These are phyloP conservation scores for Megathymus violae DNA, from an alignment of 1,140 invertebrate genomes.

Conservation along the genomic window DNA sequence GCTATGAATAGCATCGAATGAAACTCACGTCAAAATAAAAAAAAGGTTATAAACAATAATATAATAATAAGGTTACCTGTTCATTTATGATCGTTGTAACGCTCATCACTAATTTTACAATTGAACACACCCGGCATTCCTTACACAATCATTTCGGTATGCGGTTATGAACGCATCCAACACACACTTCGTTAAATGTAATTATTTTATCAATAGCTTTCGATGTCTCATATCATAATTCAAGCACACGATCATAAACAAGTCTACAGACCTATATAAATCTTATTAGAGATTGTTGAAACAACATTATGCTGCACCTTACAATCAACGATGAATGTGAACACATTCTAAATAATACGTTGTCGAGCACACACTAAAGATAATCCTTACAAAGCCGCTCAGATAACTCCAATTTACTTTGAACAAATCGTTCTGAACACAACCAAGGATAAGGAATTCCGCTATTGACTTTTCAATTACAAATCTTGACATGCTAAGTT, in stretches of 20 bases:
- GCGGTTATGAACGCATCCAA: slow-evolving; percentile 37
- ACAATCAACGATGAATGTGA: not conserved
- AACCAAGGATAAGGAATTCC: too few species aligned
- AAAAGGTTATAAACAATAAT: too few species aligned
- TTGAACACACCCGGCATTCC: slow-evolving; percentile 36
- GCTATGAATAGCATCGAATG: too few species aligned
- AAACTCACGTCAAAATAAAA: too few species aligned
- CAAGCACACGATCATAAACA: not conserved
- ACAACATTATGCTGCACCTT: not conserved
- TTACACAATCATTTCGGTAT: slow-evolving; percentile 34
- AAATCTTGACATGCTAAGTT: too few species aligned
- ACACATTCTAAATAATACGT: not conserved
- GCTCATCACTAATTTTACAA: slow-evolving; percentile 45
- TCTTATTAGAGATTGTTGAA: not conserved
- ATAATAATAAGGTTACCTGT: slow-evolving; percentile 38
- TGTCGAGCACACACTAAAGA: not conserved
- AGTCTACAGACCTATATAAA: not conserved
- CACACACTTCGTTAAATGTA: slow-evolving; percentile 12
- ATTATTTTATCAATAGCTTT: slow-evolving; percentile 3
- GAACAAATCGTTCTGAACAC: too few species aligned
- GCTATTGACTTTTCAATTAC: too few species aligned
- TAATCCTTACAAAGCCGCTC: not conserved
- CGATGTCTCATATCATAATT: not conserved
- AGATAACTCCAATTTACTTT: not conserved
- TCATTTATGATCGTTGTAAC: slow-evolving; percentile 44